Evolutionary conservation across 2,797 vertebrate species (phyloP).

Genomic region (Borostomias antarcticus): DNA sequence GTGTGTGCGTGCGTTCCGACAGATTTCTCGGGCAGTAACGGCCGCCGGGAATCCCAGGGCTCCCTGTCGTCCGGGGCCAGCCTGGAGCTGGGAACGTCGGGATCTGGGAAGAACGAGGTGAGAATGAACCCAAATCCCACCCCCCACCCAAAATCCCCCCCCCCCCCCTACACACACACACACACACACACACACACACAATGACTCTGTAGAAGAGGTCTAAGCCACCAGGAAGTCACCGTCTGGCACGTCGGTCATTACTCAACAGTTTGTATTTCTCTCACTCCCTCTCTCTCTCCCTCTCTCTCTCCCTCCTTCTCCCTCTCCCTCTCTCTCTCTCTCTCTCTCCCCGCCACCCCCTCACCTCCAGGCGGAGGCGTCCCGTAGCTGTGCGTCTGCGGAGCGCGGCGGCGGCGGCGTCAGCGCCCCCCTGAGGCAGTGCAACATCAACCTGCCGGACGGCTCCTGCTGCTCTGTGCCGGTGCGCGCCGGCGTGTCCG

Average conservation of each 20-base stretch:
- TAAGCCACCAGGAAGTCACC: too few species aligned
- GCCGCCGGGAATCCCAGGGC: constrained; percentile 92
- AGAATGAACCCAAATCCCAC: constrained; percentile 29
- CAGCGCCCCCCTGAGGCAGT: constrained; percentile 81
- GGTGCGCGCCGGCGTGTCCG: constrained; percentile 84
- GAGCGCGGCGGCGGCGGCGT: constrained; percentile 70
- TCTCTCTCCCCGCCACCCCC: not conserved
- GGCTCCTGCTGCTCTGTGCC: constrained; percentile 87
- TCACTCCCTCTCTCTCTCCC: not conserved
- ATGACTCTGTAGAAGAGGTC: too few species aligned
- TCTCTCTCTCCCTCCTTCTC: not conserved
- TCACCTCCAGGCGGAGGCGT: constrained; percentile 60
- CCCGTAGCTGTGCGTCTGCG: constrained; percentile 68
- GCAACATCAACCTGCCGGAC: constrained; percentile 89
- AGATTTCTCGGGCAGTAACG: constrained; percentile 88
- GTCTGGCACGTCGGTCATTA: constrained; percentile 9
- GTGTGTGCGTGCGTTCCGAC: constrained; percentile 20
- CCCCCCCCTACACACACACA: too few species aligned
- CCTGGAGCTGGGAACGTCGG: constrained; percentile 87
- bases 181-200: too few species aligned
- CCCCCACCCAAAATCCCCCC: too few species aligned
- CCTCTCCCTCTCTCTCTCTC: not conserved
- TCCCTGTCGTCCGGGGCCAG: constrained; percentile 95
- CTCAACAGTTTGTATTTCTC: not conserved
- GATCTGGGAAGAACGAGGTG: constrained; percentile 80